These are phyloP conservation scores for Tenodera sinensis DNA, from an alignment of 2,888 invertebrate species.

Conservation along the genomic window DNA sequence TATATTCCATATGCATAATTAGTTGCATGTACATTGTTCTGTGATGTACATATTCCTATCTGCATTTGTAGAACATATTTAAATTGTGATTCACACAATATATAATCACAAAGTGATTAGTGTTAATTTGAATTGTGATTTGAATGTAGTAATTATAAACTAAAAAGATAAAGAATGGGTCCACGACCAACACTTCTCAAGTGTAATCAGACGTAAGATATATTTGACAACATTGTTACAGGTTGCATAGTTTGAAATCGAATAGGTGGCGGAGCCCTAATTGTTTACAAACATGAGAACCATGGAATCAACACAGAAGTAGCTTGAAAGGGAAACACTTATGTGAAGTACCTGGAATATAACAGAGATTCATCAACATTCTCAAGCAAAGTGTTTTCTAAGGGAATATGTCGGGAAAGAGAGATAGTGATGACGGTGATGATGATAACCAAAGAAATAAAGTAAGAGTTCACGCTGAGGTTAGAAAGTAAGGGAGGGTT, in stretches of 20 bases:
- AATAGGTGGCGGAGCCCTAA: not conserved
- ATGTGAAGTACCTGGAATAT: not conserved
- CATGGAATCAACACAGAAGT: not conserved
- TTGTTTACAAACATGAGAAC: not conserved
- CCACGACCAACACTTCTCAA: not conserved
- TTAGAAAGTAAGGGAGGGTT: not conserved
- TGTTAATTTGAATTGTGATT: no score
- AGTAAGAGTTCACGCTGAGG: not conserved
- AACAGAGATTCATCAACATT: not conserved
- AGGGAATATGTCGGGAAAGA: not conserved
- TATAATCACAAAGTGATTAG: no score
- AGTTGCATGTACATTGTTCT: no score
- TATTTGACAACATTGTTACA: not conserved
- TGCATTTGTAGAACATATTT: no score
- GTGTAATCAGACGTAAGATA: not conserved
- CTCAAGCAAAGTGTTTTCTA: not conserved
- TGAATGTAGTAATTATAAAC: no score
- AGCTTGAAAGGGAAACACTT: not conserved
- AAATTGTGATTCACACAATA: no score
- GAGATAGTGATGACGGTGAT: not conserved
- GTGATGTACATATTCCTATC: no score
- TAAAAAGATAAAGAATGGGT: no score
- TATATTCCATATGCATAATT: no score
- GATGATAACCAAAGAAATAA: not conserved
- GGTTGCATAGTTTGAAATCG: not conserved